Conservation (phyloP, 2,113 vertebrate species). For the Accipiter virgatus region DNA sequence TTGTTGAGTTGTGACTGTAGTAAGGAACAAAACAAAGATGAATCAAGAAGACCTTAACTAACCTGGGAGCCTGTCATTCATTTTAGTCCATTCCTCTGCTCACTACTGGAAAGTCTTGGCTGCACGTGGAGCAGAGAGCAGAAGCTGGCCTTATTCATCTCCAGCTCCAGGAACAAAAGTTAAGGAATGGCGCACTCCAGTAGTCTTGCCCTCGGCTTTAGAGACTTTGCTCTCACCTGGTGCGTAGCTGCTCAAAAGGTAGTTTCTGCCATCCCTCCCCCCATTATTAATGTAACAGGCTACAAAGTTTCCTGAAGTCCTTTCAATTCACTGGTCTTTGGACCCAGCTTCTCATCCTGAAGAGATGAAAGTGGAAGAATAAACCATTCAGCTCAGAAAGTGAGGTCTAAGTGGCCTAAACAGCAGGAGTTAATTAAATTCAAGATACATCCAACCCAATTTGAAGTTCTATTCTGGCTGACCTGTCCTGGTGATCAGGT, state of each 20-base stretch:
- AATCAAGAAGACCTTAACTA: not conserved
- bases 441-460: constrained; percentile 35
- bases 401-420: constrained; percentile 16
- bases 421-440: constrained; percentile 58
- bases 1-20: not conserved
- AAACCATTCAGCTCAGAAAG: constrained; percentile 25
- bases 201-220: constrained; percentile 20
- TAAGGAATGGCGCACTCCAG: not conserved
- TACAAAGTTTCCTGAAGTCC: constrained; percentile 43
- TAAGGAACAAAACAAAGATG: constrained; percentile 24
- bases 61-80: not conserved
- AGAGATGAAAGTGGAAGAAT: constrained; percentile 49
- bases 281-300: not conserved
- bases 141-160: constrained; percentile 4
- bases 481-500: constrained; percentile 50
- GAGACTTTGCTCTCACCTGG: constrained; percentile 9
- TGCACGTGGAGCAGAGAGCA: not conserved
- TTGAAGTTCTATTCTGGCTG: constrained; percentile 53
- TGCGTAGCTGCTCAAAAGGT: not conserved
- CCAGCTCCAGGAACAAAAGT: not conserved
- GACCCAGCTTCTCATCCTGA: constrained; percentile 8
- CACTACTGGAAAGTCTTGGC: not conserved
- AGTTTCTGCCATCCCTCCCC: not conserved
- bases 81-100: not conserved
- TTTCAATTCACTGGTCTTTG: constrained; percentile 26